phyloP scores from a whole-genome alignment of 1,140 invertebrate genomes.

The Trachymyrmex septentrionalis region DNA sequence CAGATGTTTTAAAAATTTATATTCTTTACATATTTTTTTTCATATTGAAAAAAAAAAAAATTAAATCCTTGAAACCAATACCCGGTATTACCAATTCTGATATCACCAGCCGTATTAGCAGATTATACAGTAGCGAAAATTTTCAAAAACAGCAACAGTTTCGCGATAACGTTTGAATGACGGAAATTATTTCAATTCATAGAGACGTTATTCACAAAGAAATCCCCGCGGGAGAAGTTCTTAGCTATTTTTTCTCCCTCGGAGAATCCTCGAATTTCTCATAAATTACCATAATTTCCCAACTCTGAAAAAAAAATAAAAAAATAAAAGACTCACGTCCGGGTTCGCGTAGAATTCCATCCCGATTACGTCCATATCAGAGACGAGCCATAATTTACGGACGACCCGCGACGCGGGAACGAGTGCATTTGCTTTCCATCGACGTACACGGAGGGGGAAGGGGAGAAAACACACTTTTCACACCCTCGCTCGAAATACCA shows the following conservation, averaged over 20 bases:
- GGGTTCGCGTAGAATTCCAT: slow-evolving; percentile 1
- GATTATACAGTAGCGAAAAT: neutral
- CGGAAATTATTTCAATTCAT: neutral
- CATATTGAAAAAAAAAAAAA: neutral
- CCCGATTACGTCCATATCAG: slow-evolving; percentile 56
- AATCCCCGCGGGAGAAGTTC: neutral
- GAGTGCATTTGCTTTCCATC: slow-evolving; percentile 55
- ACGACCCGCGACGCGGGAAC: slow-evolving; percentile 38
- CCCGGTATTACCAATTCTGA: neutral
- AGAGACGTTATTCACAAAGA: neutral
- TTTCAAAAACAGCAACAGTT: neutral
- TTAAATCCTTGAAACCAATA: neutral
- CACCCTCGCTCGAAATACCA: slow-evolving; percentile 63
- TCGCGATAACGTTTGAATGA: neutral
- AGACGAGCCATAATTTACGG: slow-evolving; percentile 53
- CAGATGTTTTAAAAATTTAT: slow-evolving; percentile 36
- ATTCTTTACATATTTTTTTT: slow-evolving; percentile 20
- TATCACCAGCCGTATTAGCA: neutral
- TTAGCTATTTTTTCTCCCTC: slow-evolving; percentile 3
- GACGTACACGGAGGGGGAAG: slow-evolving; percentile 3
- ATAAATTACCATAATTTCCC: slow-evolving; percentile 47
- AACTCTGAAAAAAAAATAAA: slow-evolving; percentile 14
- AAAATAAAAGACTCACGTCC: neutral
- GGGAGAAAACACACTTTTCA: slow-evolving; percentile 48
- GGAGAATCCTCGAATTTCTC: slow-evolving; percentile 30